Conservation (phyloP, 2,888 invertebrate genomes). For the Xestia sexstrigata region DNA sequence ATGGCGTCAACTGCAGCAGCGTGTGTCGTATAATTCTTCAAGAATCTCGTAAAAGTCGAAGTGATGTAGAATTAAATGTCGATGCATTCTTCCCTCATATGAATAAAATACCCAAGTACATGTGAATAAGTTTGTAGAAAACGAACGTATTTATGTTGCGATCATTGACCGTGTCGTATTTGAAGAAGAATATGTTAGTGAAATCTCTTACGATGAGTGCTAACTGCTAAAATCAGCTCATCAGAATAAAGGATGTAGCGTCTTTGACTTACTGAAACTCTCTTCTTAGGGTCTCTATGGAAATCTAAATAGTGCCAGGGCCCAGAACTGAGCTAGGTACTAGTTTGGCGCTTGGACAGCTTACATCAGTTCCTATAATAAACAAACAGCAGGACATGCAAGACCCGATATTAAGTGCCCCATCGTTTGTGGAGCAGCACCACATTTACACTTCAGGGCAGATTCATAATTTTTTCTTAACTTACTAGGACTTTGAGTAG, state of each 20-base stretch:
- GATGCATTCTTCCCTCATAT: conserved; percentile 18
- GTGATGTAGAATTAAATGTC: conserved; percentile 18
- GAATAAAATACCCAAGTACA: conserved; percentile 16
- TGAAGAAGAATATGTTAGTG: conserved; percentile 1
- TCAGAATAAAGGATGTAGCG: not conserved
- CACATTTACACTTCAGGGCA: too few relatives aligned
- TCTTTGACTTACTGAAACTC: not conserved
- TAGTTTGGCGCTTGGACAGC: too few relatives aligned
- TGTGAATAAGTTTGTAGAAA: conserved; percentile 12
- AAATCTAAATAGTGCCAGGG: too few relatives aligned
- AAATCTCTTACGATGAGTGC: not conserved
- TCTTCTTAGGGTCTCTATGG: too few relatives aligned
- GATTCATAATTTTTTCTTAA: too few relatives aligned
- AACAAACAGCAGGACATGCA: too few relatives aligned
- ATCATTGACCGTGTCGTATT: conserved; percentile 25
- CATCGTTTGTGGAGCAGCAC: too few relatives aligned
- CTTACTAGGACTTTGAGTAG: too few relatives aligned
- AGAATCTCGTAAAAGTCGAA: conserved; percentile 43
- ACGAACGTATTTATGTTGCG: conserved; percentile 7
- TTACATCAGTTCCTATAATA: too few relatives aligned
- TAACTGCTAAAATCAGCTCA: not conserved
- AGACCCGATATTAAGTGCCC: too few relatives aligned
- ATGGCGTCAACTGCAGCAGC: conserved; percentile 54
- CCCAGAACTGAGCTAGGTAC: too few relatives aligned
- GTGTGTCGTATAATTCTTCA: conserved; percentile 31